phyloP scores from a whole-genome alignment of 2,797 vertebrate species.

The Brachymystax lenok region DNA sequence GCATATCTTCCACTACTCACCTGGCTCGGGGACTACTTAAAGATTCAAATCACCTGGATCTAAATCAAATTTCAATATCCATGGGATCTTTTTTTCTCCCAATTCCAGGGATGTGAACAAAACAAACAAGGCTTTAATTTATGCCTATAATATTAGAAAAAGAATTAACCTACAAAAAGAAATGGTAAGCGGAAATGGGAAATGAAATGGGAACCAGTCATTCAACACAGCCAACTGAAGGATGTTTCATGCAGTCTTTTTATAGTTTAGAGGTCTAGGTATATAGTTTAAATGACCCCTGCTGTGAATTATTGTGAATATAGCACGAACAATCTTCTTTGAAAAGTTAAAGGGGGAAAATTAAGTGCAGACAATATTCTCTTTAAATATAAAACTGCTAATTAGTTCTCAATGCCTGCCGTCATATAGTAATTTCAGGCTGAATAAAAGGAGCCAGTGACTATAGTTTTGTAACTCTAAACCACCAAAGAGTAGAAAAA shows the following conservation, averaged over 20 bases:
- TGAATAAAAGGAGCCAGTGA: neutral
- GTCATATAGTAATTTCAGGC: neutral
- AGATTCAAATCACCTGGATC: slow-evolving; percentile 28
- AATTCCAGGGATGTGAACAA: slow-evolving; percentile 24
- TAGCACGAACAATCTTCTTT: slow-evolving; percentile 32
- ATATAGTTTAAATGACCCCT: slow-evolving; percentile 49
- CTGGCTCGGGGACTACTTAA: neutral
- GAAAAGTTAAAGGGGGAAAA: slow-evolving; percentile 24
- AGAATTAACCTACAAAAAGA: slow-evolving; percentile 64
- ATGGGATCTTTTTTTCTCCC: slow-evolving; percentile 7
- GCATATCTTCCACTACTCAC: slow-evolving; percentile 6
- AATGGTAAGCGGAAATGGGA: slow-evolving; percentile 42
- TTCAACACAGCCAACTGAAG: slow-evolving; percentile 59
- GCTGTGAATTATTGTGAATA: slow-evolving; percentile 41
- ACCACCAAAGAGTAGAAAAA: neutral
- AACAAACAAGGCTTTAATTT: slow-evolving; percentile 55
- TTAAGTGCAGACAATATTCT: slow-evolving; percentile 10
- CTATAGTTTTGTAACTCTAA: neutral
- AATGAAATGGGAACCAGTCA: slow-evolving; percentile 28
- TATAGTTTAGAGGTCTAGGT: slow-evolving; percentile 38
- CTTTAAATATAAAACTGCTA: slow-evolving; percentile 6
- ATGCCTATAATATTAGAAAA: slow-evolving; percentile 57
- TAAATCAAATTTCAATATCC: slow-evolving; percentile 42
- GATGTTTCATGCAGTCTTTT: slow-evolving; percentile 48
- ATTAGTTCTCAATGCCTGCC: neutral